phyloP scores from a whole-genome alignment of 2,888 invertebrate species.

The Erynnis tages region DNA sequence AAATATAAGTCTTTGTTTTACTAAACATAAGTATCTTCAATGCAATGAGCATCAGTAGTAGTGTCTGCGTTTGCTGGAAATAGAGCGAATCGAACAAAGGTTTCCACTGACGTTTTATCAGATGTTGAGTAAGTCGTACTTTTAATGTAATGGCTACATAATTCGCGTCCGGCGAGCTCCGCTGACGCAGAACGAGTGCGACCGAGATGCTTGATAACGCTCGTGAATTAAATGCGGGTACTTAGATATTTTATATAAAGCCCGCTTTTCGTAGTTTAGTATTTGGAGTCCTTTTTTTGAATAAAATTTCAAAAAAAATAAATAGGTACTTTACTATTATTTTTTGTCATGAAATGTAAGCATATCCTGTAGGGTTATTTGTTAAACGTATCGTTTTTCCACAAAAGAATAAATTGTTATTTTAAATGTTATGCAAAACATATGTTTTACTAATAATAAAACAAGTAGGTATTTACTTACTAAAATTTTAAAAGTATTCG shows the following conservation, averaged over 20 bases:
- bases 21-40: not conserved
- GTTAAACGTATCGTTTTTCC: too few relatives aligned
- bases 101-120: slow-evolving; percentile 47
- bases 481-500: too few relatives aligned
- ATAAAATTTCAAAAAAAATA: too few relatives aligned
- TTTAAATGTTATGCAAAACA: too few relatives aligned
- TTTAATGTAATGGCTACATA: slow-evolving; percentile 64
- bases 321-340: too few relatives aligned
- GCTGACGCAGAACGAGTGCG: slow-evolving; percentile 62
- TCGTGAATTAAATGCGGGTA: slow-evolving; percentile 64
- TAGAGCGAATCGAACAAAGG: slow-evolving; percentile 38
- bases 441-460: too few relatives aligned
- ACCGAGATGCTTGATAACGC: slow-evolving; percentile 64
- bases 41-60: not conserved
- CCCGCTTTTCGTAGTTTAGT: slow-evolving; percentile 56
- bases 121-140: slow-evolving; percentile 51
- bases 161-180: slow-evolving; percentile 57
- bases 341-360: too few relatives aligned
- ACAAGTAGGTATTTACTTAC: too few relatives aligned
- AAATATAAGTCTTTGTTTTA: not conserved
- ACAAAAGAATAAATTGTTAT: too few relatives aligned
- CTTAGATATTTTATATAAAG: slow-evolving; percentile 67
- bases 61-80: slow-evolving; percentile 1
- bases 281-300: too few relatives aligned
- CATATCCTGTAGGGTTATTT: too few relatives aligned